Percentiles rank a stretch among this genome's conserved stretches.
These are phyloP conservation scores for Montipora capitata DNA, from an alignment of 92 coral and sea anemone genomes.

Conservation along the genomic window DNA sequence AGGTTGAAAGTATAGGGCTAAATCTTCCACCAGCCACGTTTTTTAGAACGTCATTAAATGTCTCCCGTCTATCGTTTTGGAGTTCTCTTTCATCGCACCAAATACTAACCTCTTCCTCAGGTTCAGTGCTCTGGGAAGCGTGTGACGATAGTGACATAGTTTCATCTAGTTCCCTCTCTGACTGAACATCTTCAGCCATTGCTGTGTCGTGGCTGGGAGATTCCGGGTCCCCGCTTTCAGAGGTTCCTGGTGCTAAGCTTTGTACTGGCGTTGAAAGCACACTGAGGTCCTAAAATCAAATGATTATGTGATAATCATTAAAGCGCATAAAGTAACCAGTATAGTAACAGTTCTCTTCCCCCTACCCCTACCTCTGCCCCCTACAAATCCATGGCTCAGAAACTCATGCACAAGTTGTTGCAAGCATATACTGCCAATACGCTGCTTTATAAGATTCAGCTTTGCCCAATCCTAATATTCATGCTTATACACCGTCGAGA, in stretches of 20 bases:
- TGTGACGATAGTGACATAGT: conserved; percentile 1
- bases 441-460: background rate
- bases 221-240: background rate
- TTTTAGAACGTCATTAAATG: conserved; percentile 41
- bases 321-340: background rate
- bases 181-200: background rate
- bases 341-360: background rate
- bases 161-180: conserved; percentile 5
- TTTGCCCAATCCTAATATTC: background rate
- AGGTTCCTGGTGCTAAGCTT: background rate
- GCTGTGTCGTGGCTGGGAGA: background rate
- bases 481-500: too few relatives aligned
- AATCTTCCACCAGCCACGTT: conserved; percentile 48
- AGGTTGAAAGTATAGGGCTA: conserved; percentile 48
- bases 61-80: conserved; percentile 50
- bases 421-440: background rate
- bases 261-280: too few relatives aligned
- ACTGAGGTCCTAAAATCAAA: background rate
- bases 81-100: conserved; percentile 57
- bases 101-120: background rate
- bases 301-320: background rate
- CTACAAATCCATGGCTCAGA: background rate
- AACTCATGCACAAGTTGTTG: background rate
- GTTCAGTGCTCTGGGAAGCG: background rate
- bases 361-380: background rate